A percentile compares a stretch with the other conserved stretches of the same genome.
phyloP scores from a whole-genome alignment of 2,888 invertebrate species.

The Drymonia ruficornis region DNA sequence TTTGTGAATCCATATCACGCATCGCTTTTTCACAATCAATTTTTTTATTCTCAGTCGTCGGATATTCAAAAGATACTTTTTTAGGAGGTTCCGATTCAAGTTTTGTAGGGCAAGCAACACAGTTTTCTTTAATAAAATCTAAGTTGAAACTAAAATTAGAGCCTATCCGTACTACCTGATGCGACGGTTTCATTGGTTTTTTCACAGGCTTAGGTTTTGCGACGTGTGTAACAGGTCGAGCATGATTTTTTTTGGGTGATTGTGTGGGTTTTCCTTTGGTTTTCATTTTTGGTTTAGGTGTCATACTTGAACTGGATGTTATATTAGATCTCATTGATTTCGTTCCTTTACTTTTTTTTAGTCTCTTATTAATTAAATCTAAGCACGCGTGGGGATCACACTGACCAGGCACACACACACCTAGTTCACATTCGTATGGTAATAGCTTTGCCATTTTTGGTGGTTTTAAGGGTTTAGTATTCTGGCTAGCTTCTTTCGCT shows the following conservation, averaged over 20 bases:
- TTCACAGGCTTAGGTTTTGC: constrained; percentile 14
- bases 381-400: constrained; percentile 46
- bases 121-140: constrained; percentile 46
- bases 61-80: background rate
- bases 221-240: constrained; percentile 10
- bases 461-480: constrained; percentile 16
- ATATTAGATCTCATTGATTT: constrained; percentile 17
- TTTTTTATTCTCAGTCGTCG: constrained; percentile 19
- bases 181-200: constrained; percentile 19
- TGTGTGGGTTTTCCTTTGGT: constrained; percentile 19
- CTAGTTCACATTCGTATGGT: constrained; percentile 50
- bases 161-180: constrained; percentile 43
- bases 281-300: constrained; percentile 13
- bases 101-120: constrained; percentile 3
- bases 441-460: constrained; percentile 24
- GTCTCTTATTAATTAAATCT: constrained; percentile 33
- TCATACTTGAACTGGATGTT: constrained; percentile 26
- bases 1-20: constrained; percentile 36
- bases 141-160: constrained; percentile 48
- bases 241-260: constrained; percentile 15
- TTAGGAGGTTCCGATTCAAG: background rate
- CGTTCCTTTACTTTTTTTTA: constrained; percentile 26
- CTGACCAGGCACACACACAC: constrained; percentile 44
- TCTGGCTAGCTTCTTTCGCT: constrained; percentile 26
- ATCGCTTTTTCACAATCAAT: constrained; percentile 17